These are phyloP conservation scores for Aix galericulata DNA, from an alignment of 2,113 vertebrate genomes.

Conservation along the genomic window DNA sequence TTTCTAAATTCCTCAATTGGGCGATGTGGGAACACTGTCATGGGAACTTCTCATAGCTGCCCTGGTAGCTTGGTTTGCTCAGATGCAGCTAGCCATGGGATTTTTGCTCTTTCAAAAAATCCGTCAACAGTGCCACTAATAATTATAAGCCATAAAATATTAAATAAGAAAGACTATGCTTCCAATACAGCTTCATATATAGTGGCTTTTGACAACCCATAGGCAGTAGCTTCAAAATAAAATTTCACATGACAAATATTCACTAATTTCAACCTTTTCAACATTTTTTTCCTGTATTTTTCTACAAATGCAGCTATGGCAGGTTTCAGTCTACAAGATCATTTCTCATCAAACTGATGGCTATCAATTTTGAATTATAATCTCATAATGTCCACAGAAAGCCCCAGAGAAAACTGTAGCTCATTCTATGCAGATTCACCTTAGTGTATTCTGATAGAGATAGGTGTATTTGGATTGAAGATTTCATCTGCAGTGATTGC, in stretches of 20 bases:
- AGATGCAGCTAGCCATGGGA: no score
- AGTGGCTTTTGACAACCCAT: not conserved
- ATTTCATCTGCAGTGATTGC: not conserved
- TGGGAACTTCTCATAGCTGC: no score
- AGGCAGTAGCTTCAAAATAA: not conserved
- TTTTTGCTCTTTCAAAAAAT: no score
- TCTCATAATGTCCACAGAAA: not conserved
- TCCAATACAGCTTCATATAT: not conserved
- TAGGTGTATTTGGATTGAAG: not conserved
- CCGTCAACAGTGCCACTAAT: not conserved
- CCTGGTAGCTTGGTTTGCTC: no score
- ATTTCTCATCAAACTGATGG: not conserved
- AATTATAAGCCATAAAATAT: not conserved
- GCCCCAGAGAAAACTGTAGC: not conserved
- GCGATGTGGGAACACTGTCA: no score
- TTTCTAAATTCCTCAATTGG: no score
- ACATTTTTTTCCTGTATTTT: not conserved
- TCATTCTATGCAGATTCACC: not conserved
- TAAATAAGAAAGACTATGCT: not conserved
- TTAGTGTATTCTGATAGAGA: not conserved
- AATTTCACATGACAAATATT: not conserved
- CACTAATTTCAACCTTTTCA: not conserved
- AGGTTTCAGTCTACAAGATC: not conserved
- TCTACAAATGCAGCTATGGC: rapidly evolving
- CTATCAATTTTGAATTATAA: not conserved